Evolutionary conservation across 2,113 vertebrate species (phyloP).

Genomic region (Odocoileus virginianus): DNA sequence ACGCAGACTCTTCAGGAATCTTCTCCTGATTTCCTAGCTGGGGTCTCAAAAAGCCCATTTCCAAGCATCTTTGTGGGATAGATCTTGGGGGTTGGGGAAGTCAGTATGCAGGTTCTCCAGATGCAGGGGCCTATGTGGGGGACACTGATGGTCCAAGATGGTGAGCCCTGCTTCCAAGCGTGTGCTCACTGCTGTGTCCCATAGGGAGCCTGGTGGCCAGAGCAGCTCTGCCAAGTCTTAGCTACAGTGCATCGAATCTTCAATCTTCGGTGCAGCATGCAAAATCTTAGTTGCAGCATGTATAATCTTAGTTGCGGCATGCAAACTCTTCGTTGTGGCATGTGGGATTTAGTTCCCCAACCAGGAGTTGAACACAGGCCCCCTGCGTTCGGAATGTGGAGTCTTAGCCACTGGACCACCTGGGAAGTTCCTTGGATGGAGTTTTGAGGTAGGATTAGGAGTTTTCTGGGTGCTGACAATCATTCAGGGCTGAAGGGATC

Average conservation of each 20-base stretch:
- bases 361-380: neutral
- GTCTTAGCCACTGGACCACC: neutral
- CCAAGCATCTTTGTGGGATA: neutral
- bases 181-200: neutral
- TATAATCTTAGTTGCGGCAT: neutral
- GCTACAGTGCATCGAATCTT: neutral
- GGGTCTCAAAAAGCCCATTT: neutral
- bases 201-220: neutral
- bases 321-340: neutral
- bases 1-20: neutral
- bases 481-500: neutral
- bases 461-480: neutral
- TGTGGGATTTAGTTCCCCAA: neutral
- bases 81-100: neutral
- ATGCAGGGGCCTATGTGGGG: neutral
- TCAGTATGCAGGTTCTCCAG: neutral
- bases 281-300: neutral
- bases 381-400: neutral
- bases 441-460: slow-evolving; percentile 7
- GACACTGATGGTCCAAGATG: too few relatives aligned
- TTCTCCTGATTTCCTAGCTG: neutral
- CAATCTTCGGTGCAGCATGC: neutral
- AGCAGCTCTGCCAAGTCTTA: neutral
- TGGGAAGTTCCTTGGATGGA: neutral
- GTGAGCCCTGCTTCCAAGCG: neutral